Percentiles rank a stretch among this genome's conserved stretches.
Conservation (phyloP, 2,888 invertebrate genomes). For the Endotricha flammealis region DNA sequence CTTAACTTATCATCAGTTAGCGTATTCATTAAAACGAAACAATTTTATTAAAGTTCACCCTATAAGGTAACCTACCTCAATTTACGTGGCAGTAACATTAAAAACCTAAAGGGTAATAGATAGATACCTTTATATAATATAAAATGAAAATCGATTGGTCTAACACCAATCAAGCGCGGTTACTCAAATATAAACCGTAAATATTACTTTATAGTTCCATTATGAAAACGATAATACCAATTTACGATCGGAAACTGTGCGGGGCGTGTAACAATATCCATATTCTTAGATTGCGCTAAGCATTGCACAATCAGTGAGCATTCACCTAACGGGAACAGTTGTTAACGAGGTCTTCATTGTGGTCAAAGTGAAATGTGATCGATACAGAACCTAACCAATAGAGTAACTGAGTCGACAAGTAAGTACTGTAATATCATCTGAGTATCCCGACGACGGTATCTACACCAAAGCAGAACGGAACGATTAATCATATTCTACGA, state of each 20-base stretch:
- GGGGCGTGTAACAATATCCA: constrained; percentile 44
- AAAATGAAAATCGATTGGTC: constrained; percentile 6
- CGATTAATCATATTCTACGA: too few species aligned
- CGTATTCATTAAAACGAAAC: too few species aligned
- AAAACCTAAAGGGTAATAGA: too few species aligned
- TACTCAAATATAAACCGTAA: constrained; percentile 23
- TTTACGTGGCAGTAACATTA: too few species aligned
- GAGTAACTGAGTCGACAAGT: not conserved
- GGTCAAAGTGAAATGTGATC: constrained; percentile 14
- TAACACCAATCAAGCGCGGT: constrained; percentile 19
- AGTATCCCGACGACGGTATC: too few species aligned
- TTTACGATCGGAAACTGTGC: constrained; percentile 41
- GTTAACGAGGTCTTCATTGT: constrained; percentile 36
- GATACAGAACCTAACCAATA: constrained; percentile 5
- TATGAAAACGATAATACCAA: constrained; percentile 35
- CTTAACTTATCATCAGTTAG: too few species aligned
- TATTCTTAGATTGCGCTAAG: constrained; percentile 34
- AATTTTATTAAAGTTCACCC: too few species aligned
- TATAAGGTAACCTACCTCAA: too few species aligned
- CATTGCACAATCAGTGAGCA: constrained; percentile 45
- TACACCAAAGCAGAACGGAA: too few species aligned
- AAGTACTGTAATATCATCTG: too few species aligned
- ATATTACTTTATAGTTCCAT: constrained; percentile 28
- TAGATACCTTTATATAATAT: too few species aligned
- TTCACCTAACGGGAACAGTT: constrained; percentile 35